Evolutionary conservation across 1,140 invertebrate species (phyloP), one percentile per base, ranked within the genome.

Genomic region (Popillia japonica): DNA sequence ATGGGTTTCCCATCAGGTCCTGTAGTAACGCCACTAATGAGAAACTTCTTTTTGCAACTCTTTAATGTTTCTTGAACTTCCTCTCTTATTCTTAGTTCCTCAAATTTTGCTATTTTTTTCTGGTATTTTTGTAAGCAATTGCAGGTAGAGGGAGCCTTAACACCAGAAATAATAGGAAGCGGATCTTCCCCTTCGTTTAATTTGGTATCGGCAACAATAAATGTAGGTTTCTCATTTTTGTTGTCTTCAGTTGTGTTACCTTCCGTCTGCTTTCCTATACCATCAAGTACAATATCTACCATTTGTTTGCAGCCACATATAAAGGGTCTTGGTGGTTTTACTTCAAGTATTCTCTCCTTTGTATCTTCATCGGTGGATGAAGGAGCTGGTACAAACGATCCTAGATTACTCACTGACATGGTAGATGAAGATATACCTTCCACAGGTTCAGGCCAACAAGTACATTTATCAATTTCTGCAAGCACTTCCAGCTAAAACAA

Each of bases 21-120:
- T 9, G 77, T 22, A 41, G 77, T 77, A 22, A 83, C 77, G 22
- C 83, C 83, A 41, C 76, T 75, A 59, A 84, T 81, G 0, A 85
- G 72, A 44, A 83, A 84, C 34, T 77, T 72, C 77, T 75, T 77
- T 78, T 48, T 80, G 59, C 20, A 80, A 68, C 20, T 78, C 73
- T 79, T 78, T 72, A 81, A 77, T 8, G 76, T 77, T 55, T 76
- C 73, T 41, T 81, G 79, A 3, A 78, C 78, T 61, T 68, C 77
- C 10, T 80, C 48, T 23, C 77, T 81, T 20, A 23, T 55, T 44
- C 48, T 80, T 34, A 61, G 20, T 3, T 64, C 55, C 79, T 83
- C 80, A 72, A 76, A 81, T 72, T 44, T 61, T 42, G 78, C 78
- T 20, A 80, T 76, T 14, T 64, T 74, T 0, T 75, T 48, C 40